Percentiles rank a stretch among this genome's conserved stretches.
Evolutionary conservation across 53 echinoderm and acorn worm genomes (phyloP).

Genomic region (Echinometra lucunter): DNA sequence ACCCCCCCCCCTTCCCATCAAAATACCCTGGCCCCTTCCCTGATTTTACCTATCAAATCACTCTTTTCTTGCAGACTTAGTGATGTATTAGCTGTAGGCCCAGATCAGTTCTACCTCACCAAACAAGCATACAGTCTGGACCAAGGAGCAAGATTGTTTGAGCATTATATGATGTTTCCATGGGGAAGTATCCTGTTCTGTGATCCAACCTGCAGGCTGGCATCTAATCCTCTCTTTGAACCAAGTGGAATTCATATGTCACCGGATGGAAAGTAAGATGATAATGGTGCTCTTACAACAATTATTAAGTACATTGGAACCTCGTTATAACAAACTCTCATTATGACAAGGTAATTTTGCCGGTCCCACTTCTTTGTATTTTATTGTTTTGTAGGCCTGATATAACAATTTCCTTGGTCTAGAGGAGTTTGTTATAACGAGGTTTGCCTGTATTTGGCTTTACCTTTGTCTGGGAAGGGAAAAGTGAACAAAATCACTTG

Average conservation of each 20-base stretch:
- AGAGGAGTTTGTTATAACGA: no score
- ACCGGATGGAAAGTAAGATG: conserved; percentile 49
- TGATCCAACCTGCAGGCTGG: conserved; percentile 59
- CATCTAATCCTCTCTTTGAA: conserved; percentile 44
- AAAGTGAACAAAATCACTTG: no score
- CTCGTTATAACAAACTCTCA: no score
- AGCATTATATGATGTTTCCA: conserved; percentile 63
- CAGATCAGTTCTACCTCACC: conserved; percentile 75
- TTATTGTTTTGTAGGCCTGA: no score
- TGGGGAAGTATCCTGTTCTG: conserved; percentile 78
- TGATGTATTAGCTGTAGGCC: conserved; percentile 78
- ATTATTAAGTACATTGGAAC: no score
- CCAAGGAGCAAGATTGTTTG: conserved; percentile 44
- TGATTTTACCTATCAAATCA: background rate
- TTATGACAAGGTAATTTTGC: no score
- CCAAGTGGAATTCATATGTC: conserved; percentile 80
- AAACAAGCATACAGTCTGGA: conserved; percentile 76
- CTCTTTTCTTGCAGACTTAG: conserved; percentile 69
- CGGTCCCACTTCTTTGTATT: no score
- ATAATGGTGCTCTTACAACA: background rate
- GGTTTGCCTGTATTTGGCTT: no score
- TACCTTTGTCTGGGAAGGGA: no score
- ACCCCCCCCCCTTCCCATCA: no score
- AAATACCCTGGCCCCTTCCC: no score
- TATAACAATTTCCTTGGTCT: no score